Evolutionary conservation across 1,140 invertebrate genomes (phyloP).

Genomic region (Plectrocnemia conspersa): DNA sequence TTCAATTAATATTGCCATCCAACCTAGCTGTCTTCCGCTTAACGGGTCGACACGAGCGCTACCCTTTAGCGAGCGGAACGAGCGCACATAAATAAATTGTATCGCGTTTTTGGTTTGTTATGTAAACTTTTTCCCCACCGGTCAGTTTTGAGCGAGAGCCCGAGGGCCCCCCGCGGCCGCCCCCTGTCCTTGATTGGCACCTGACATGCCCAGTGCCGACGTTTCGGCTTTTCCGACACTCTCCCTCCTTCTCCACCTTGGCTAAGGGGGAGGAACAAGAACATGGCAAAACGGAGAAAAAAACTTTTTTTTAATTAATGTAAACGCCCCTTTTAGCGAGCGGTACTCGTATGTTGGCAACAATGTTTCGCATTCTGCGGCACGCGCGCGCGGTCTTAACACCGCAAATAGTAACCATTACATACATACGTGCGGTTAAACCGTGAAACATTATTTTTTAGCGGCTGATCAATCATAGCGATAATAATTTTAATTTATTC

Average conservation of each 20-base stretch:
- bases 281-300: background rate
- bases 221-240: slow-evolving; percentile 4
- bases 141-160: slow-evolving; percentile 14
- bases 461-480: background rate
- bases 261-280: background rate
- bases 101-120: too few species aligned
- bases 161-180: background rate
- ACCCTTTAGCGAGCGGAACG: too few species aligned
- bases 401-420: slow-evolving; percentile 4
- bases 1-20: too few species aligned
- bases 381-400: background rate
- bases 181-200: slow-evolving; percentile 13
- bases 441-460: background rate
- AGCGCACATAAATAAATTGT: too few species aligned
- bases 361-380: slow-evolving; percentile 1
- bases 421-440: background rate
- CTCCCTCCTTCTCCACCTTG: slow-evolving; percentile 2
- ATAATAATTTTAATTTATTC: background rate
- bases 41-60: too few species aligned
- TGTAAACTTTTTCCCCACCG: slow-evolving; percentile 14
- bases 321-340: background rate
- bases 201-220: slow-evolving; percentile 15
- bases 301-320: background rate
- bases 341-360: slow-evolving; percentile 2
- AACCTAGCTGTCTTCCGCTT: too few species aligned